phyloP scores from a whole-genome alignment of 2,113 vertebrate genomes.

The Poeciliopsis retropinna region DNA sequence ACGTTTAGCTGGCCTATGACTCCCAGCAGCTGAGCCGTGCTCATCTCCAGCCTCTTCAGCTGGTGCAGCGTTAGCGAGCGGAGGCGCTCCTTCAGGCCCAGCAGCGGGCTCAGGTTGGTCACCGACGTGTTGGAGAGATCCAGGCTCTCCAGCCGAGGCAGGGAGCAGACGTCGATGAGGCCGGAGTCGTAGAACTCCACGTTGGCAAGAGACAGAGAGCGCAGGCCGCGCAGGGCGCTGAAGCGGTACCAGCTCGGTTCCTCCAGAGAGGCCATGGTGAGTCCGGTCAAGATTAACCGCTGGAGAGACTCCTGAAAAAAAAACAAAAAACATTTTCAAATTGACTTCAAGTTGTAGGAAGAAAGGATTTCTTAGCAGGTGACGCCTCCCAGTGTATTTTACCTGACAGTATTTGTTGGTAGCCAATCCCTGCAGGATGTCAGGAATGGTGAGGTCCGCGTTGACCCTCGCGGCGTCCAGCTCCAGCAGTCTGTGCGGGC shows the following conservation, averaged over 20 bases:
- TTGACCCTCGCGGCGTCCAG: constrained; percentile 95
- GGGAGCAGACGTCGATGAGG: constrained; percentile 89
- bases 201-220: constrained; percentile 92
- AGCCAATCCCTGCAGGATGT: constrained; percentile 93
- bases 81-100: constrained; percentile 89
- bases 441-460: constrained; percentile 95
- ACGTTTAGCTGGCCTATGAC: constrained; percentile 91
- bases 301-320: constrained; percentile 90
- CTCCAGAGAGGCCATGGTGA: constrained; percentile 95
- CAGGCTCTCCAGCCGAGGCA: constrained; percentile 94
- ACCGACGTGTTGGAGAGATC: constrained; percentile 98
- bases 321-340: neutral
- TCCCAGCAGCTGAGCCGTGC: constrained; percentile 90
- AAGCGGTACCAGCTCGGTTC: constrained; percentile 91
- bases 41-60: constrained; percentile 99
- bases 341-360: neutral
- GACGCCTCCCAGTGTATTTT: neutral
- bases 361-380: neutral
- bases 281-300: constrained; percentile 91
- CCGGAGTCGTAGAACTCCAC: constrained; percentile 97
- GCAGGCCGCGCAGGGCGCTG: constrained; percentile 87
- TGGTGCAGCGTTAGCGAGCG: constrained; percentile 97
- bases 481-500: constrained; percentile 93
- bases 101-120: constrained; percentile 92
- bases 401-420: constrained; percentile 90